phyloP scores from a whole-genome alignment of 2,888 invertebrate species.

The Drosophila nr. perissopoda region DNA sequence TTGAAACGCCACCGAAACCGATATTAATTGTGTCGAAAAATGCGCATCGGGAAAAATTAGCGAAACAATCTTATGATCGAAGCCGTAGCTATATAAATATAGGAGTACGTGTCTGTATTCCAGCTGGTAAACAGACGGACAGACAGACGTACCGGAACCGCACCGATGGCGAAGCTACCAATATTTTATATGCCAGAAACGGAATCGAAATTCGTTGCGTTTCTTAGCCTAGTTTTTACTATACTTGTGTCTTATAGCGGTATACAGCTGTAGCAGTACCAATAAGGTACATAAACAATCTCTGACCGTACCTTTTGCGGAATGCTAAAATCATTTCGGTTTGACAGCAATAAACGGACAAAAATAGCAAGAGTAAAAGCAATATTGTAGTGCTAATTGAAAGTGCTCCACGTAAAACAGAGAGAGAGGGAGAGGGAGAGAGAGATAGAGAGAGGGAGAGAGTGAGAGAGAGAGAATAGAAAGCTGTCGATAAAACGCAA shows the following conservation, averaged over 20 bases:
- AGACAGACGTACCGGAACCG: not conserved
- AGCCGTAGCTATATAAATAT: not conserved
- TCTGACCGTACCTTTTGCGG: not conserved
- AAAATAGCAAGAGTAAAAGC: conserved; percentile 26
- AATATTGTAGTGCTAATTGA: conserved; percentile 51
- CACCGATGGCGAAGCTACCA: not conserved
- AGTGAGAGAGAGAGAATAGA: not conserved
- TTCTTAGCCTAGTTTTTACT: not conserved
- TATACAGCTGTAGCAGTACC: not conserved
- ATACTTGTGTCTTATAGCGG: not conserved
- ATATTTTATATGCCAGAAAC: not conserved
- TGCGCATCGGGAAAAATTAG: not conserved
- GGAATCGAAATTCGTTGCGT: not conserved
- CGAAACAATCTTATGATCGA: no score
- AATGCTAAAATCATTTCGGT: no score
- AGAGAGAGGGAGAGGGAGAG: not conserved
- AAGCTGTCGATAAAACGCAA: conserved; percentile 36
- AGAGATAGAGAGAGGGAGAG: not conserved
- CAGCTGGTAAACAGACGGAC: not conserved
- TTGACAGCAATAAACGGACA: not conserved
- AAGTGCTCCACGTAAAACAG: conserved; percentile 14
- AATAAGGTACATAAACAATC: not conserved
- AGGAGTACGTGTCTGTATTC: rapidly evolving
- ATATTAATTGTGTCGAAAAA: not conserved
- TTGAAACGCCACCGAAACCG: not conserved